A percentile compares a stretch with the other conserved stretches of the same genome.
Evolutionary conservation across 2,888 invertebrate species (phyloP).

Genomic region (Eristalis intricaria): DNA sequence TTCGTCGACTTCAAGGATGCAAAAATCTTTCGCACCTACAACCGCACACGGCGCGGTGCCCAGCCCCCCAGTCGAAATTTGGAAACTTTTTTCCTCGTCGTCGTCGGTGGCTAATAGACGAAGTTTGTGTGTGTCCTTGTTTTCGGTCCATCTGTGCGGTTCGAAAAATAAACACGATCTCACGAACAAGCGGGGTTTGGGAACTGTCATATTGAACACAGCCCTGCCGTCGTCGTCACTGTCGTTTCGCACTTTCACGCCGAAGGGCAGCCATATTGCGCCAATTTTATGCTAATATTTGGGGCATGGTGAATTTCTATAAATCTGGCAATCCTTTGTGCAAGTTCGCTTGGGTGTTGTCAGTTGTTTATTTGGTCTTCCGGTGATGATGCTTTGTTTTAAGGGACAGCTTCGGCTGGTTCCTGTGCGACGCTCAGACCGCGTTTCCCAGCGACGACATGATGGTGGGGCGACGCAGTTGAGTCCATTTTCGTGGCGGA

Average conservation of each 20-base stretch:
- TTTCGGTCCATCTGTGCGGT: constrained; percentile 37
- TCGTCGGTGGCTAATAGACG: constrained; percentile 27
- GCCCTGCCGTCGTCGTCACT: not conserved
- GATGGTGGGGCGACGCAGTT: constrained; percentile 6
- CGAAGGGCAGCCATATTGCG: constrained; percentile 35
- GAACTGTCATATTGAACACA: constrained; percentile 45
- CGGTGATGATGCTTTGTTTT: constrained; percentile 13
- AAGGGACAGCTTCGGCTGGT: not conserved
- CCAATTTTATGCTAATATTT: constrained; percentile 53
- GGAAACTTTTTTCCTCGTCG: constrained; percentile 9
- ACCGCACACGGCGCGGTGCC: not conserved
- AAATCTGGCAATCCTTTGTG: constrained; percentile 24
- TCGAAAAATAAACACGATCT: constrained; percentile 34
- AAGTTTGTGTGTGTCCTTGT: constrained; percentile 17
- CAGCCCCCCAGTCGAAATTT: not conserved
- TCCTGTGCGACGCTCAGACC: not conserved
- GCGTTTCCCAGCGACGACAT: not conserved
- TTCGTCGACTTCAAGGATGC: constrained; percentile 13
- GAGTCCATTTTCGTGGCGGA: not conserved
- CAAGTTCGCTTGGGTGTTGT: constrained; percentile 7
- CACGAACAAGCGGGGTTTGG: not conserved
- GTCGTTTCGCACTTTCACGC: constrained; percentile 1
- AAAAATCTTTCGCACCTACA: constrained; percentile 40
- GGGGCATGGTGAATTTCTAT: constrained; percentile 9
- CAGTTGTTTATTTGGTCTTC: constrained; percentile 27